Evolutionary conservation across 2,888 invertebrate species (phyloP), one percentile per base, ranked within the genome.

Genomic region (Hermaeophaga mercurialis): DNA sequence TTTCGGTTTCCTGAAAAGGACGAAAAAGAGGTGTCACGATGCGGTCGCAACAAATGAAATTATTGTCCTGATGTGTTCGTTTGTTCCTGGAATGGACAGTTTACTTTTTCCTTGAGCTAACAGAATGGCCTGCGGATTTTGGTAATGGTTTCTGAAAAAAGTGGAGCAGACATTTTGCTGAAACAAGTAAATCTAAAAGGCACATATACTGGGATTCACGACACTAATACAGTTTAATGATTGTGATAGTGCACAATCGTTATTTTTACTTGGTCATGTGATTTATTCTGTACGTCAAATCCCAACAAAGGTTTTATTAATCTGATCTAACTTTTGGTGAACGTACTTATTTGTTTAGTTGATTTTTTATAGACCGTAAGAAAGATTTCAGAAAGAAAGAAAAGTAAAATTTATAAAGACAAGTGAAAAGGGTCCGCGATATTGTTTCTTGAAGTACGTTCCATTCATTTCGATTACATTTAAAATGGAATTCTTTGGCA

Each of bases 31-130:
- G 41, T 47, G 41, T 46, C 47, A 18, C 28, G 22, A 43, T 48
- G 47, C 47, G 41, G 54, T 43, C 41, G 28, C 47, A 22, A 31
- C 54, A 54, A 54, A 54, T 54, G 54, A 54, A 54, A 54, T 54
- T 54, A 54, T 47, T 47, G 54, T 44, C 38, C 19, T 38, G 15
- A 36, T 54, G 38, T 38, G 26, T 54, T 19, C 54, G 33, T 47
- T 47, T 48, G 24, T 54, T 47, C 43, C 47, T 26, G 47, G 12
- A 39, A 33, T 28, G 43, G 43, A 52, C 43, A 54, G 54, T 22
- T 43, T 24, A 33, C 33, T 54, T 24, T 54, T 58, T 49, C 59
- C 53, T 43, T 34, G 34, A 19, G 24, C 17, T 22, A n/a, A 18
- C 24, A 9, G 17, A 33, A 14, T 33, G 38, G n/a, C 24, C 26